These are phyloP conservation scores for Gobiocypris rarus DNA, from an alignment of 2,113 vertebrate genomes.

Conservation along the genomic window DNA sequence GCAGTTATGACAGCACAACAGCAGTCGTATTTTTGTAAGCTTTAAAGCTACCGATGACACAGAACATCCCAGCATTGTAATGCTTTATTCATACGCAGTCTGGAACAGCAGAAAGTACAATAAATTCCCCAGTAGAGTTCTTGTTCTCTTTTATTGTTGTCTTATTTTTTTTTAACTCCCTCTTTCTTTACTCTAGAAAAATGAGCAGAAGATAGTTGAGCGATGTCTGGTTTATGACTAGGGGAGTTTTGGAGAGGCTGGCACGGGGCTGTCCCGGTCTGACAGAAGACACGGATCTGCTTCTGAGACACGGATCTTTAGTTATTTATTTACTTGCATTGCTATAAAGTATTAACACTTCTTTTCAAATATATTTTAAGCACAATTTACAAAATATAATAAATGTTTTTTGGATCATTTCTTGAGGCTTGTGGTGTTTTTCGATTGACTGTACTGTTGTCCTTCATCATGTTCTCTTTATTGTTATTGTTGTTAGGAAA, in stretches of 20 bases:
- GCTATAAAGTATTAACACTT: background rate
- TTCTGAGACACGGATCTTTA: background rate
- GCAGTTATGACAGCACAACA: background rate
- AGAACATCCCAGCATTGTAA: background rate
- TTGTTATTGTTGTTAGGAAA: constrained; percentile 17
- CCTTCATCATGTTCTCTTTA: background rate
- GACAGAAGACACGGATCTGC: background rate
- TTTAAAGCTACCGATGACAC: background rate
- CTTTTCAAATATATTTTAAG: no score
- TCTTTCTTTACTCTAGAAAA: background rate
- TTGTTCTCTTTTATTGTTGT: background rate
- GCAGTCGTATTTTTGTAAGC: background rate
- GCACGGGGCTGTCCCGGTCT: constrained; percentile 26
- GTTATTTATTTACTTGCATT: background rate
- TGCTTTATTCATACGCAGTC: background rate
- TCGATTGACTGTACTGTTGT: background rate
- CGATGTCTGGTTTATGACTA: constrained; percentile 29
- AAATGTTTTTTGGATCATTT: no score
- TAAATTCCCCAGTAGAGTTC: background rate
- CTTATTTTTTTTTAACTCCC: background rate
- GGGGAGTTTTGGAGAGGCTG: constrained; percentile 30
- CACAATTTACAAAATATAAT: no score
- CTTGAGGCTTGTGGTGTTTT: no score
- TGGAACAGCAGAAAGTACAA: background rate
- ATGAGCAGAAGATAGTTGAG: constrained; percentile 7